A percentile compares a stretch with the other conserved stretches of the same genome.
Evolutionary conservation across 1,140 invertebrate species (phyloP).

Genomic region (Leptoteleia sp.): DNA sequence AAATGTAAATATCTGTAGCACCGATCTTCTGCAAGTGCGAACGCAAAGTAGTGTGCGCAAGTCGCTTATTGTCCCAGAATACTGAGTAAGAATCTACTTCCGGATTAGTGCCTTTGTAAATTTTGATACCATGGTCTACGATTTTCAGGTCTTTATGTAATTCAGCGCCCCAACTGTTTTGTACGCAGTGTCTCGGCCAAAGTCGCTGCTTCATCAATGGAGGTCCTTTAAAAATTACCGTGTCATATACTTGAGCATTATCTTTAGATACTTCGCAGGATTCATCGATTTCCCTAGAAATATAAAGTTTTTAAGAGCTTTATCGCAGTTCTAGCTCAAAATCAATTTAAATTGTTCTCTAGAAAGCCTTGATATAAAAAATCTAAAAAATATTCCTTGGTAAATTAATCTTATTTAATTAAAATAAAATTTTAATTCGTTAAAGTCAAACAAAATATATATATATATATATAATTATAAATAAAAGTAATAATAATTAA

Average conservation of each 20-base stretch:
- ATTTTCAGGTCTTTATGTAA: slow-evolving; percentile 94
- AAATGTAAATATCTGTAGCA: slow-evolving; percentile 96
- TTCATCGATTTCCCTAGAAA: slow-evolving; percentile 74
- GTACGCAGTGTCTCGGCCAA: slow-evolving; percentile 97
- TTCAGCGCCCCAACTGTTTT: slow-evolving; percentile 96
- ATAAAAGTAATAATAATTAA: too few species aligned
- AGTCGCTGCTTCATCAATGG: slow-evolving; percentile 91
- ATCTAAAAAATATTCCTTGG: too few species aligned
- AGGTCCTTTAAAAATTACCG: slow-evolving; percentile 94
- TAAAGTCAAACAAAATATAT: too few species aligned
- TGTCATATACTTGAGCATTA: slow-evolving; percentile 92
- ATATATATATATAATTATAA: too few species aligned
- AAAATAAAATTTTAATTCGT: too few species aligned
- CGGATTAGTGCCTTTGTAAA: slow-evolving; percentile 96
- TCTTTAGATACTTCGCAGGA: slow-evolving; percentile 80
- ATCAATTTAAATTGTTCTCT: too few species aligned
- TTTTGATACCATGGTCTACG: slow-evolving; percentile 88
- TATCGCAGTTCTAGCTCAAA: too few species aligned
- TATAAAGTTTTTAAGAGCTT: not conserved
- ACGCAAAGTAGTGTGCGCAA: slow-evolving; percentile 89
- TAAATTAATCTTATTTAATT: too few species aligned
- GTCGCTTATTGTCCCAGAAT: slow-evolving; percentile 98
- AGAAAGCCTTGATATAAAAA: too few species aligned
- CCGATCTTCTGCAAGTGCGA: slow-evolving; percentile 88
- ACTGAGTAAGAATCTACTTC: slow-evolving; percentile 98